A percentile compares a stretch with the other conserved stretches of the same genome.
Evolutionary conservation across 2,113 vertebrate genomes (phyloP).

Genomic region (Sphyrna mokarran): DNA sequence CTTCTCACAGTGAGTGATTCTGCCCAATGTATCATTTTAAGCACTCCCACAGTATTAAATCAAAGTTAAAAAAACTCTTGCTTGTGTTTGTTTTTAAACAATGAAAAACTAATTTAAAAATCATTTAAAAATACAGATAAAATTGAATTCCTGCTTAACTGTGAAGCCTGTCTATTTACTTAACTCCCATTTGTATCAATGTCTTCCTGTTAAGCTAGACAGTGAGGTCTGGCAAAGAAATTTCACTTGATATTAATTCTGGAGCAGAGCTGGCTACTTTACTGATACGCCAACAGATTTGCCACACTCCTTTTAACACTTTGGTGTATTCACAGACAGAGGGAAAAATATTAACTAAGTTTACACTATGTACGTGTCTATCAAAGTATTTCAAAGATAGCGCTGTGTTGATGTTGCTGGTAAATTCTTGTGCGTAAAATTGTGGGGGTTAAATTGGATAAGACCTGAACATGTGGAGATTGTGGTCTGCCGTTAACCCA

Average conservation of each 20-base stretch:
- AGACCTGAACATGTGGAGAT: not conserved
- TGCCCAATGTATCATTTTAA: constrained; percentile 29
- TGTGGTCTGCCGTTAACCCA: not conserved
- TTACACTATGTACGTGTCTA: not conserved
- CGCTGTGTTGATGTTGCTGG: not conserved
- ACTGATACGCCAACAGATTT: constrained; percentile 12
- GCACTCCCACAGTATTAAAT: not conserved
- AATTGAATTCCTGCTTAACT: constrained; percentile 25
- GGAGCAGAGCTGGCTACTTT: not conserved
- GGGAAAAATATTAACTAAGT: not conserved
- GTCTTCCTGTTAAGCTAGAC: constrained; percentile 14
- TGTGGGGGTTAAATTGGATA: not conserved
- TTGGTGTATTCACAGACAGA: constrained; percentile 8
- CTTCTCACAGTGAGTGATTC: constrained; percentile 23
- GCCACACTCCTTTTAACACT: not conserved
- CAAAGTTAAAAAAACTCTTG: not conserved
- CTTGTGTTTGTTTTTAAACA: not conserved
- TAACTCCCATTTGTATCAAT: not conserved
- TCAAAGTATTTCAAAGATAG: not conserved
- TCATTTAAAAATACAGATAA: not conserved
- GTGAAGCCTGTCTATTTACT: constrained; percentile 6
- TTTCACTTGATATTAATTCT: not conserved
- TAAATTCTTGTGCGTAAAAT: not conserved
- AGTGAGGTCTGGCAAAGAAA: not conserved
- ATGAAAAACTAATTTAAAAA: not conserved